Conservation (phyloP, 2,888 invertebrate species). For the Melanargia galathea region DNA sequence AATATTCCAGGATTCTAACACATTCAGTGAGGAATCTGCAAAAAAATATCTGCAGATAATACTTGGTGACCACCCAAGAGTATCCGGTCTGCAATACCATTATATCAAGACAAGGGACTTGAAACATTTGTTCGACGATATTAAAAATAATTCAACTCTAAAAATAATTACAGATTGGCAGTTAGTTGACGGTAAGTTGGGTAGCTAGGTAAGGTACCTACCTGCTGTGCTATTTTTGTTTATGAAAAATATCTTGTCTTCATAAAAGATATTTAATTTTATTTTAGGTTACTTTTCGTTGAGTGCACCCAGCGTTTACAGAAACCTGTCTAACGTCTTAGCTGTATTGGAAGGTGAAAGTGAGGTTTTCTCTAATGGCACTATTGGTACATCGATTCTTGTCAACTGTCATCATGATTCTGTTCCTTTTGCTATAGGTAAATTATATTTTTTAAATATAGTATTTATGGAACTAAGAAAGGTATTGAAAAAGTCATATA, state of each 20-base stretch:
- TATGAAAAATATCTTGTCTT: no score
- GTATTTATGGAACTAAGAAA: neutral
- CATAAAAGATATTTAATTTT: conserved; percentile 51
- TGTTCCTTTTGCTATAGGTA: conserved; percentile 93
- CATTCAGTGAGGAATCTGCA: conserved; percentile 67
- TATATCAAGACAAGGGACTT: conserved; percentile 59
- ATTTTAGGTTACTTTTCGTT: conserved; percentile 65
- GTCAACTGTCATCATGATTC: conserved; percentile 97
- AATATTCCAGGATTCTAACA: conserved; percentile 49
- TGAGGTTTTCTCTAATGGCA: conserved; percentile 57
- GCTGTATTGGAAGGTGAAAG: conserved; percentile 69
- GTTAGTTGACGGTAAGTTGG: conserved; percentile 54
- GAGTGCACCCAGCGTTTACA: conserved; percentile 55
- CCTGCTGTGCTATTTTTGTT: no score
- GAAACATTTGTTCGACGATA: conserved; percentile 54
- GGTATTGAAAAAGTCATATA: no score
- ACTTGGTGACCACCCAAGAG: conserved; percentile 60
- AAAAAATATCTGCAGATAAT: conserved; percentile 55
- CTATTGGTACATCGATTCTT: conserved; percentile 81
- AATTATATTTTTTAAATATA: conserved; percentile 33
- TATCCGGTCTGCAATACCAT: conserved; percentile 63
- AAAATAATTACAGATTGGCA: conserved; percentile 67
- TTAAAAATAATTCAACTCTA: conserved; percentile 49
- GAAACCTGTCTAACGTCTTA: conserved; percentile 66
- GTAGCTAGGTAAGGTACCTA: no score